Base-by-base conservation (phyloP, 2,888 invertebrate species). In the Alloplasta piceator region DNA sequence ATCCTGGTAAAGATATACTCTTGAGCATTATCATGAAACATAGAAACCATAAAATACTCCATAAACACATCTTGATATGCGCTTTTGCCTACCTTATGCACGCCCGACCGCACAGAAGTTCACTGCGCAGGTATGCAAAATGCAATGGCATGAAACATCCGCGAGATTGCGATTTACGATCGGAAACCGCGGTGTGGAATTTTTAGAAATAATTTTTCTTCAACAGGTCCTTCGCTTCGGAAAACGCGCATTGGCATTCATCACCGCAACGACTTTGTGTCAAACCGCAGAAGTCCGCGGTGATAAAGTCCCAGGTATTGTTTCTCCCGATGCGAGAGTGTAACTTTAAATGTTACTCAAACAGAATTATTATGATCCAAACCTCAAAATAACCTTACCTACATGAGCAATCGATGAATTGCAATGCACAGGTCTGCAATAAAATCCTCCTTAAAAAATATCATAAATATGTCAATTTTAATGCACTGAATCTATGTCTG, bases 41-140 rank as follows among this genome's bases (percentile, higher is more conserved):
- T 63, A 61, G 60, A 63, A 46, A 16, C 61, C 76, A 76, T 70
- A 76, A 76, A 61, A 56, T 76, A 76, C 76, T 56, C 68, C 70
- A 63, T 76, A 76, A 70, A 76, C 68, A 63, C 68, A 76, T 76
- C 76, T 76, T 76, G 76, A 63, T 76, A 76, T 55, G 68, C 46
- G 76, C 26, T 46, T 38, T 76, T 76, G 56, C 46, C 55, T 68
- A 68, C 56, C 70, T 63, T 67, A 41, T 9, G 50, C 46, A 76
- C 63, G 43, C 61, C 55, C 41, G 36, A 12, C 46, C 26, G n/a
- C 52, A 70, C 76, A 63, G 68, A 48, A 76, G 76, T 76, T 55
- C 58, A 26, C 16, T 39, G 16, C 55, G 39, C 14, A 55, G 41
- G 14, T 16, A 46, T 66, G 52, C 12, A 16, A 12, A 39, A 43